Base-by-base conservation (phyloP, 2,888 invertebrate species). In the Cylloceria caligata region DNA sequence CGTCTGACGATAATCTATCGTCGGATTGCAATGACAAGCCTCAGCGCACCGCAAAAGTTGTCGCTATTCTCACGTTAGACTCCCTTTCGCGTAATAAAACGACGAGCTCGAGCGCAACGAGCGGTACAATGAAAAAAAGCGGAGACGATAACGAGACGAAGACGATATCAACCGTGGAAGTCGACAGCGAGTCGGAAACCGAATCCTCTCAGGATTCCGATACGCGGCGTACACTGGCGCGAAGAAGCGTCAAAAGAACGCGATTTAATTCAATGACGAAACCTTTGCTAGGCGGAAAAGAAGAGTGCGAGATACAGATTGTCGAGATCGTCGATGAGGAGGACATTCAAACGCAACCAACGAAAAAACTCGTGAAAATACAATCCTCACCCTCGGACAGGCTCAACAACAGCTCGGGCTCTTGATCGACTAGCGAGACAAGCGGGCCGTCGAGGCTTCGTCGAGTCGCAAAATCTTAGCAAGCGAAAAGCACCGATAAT, bases 1-100 rank as follows among this genome's bases (percentile, higher is more conserved):
- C 64, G 39, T 21, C 13, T 27, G 55, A 80, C 47, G 74, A 69
- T 0, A 34, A 75, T 34, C 9, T 82, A 6, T 57, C 67, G 21
- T 49, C 57, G 4, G 86, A 86, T 2, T 64, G 76, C 1, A 81
- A 79, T 16, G 91, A 91, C n/a, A 90, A 88, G 62, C 91, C 92
- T 0, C 92, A 92, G 55, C 87, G 92, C 47, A 92, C 92, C 0
- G 92, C 92, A 0, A 92, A 92, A 64, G 92, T 91, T 13, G 90
- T 92, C 0, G 92, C 92, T 0, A 91, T 91, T 52, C 85, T 92
- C 0, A 90, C 87, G 16, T 68, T 92, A 2, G 92, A 92, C 45
- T 89, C 91, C 0, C 86, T 87, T 4, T 85, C 82, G 16, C 80
- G 84, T 13, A 62, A 85, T 13, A 86, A 52, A 24, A 55, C 45